Evolutionary conservation across 2,888 invertebrate genomes (phyloP).

Genomic region (Torymus auratus): DNA sequence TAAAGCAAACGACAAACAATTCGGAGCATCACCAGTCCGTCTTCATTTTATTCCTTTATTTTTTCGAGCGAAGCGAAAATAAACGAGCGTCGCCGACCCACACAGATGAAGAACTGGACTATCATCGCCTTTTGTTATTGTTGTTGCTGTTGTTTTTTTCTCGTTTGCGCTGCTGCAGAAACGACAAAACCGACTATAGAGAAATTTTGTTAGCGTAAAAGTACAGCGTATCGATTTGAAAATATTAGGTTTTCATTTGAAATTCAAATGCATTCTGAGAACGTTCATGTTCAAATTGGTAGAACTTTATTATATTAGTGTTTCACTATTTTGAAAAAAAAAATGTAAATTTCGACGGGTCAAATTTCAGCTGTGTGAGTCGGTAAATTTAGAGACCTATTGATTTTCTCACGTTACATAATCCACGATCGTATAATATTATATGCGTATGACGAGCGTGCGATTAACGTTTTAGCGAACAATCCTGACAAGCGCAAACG

Average conservation of each 20-base stretch:
- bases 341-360: neutral
- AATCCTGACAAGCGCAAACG: slow-evolving; percentile 39
- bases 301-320: too few relatives aligned
- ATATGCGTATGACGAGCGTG: slow-evolving; percentile 25
- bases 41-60: slow-evolving; percentile 16
- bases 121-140: neutral
- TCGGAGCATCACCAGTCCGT: neutral
- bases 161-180: neutral
- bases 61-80: slow-evolving; percentile 11
- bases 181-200: too few relatives aligned
- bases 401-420: slow-evolving; percentile 28
- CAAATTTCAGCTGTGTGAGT: slow-evolving; percentile 28
- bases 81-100: slow-evolving; percentile 15
- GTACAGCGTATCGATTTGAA: too few relatives aligned
- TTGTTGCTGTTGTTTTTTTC: neutral
- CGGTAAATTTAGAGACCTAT: neutral
- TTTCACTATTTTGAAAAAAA: too few relatives aligned
- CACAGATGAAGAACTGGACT: slow-evolving; percentile 1
- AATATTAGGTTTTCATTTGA: too few relatives aligned
- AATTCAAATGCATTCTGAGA: too few relatives aligned
- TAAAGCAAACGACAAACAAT: slow-evolving; percentile 11
- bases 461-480: slow-evolving; percentile 37
- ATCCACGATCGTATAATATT: slow-evolving; percentile 36
- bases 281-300: too few relatives aligned
- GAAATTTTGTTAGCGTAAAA: too few relatives aligned